Evolutionary conservation across 2,888 invertebrate genomes (phyloP).

Genomic region (Pyrrhia umbra): DNA sequence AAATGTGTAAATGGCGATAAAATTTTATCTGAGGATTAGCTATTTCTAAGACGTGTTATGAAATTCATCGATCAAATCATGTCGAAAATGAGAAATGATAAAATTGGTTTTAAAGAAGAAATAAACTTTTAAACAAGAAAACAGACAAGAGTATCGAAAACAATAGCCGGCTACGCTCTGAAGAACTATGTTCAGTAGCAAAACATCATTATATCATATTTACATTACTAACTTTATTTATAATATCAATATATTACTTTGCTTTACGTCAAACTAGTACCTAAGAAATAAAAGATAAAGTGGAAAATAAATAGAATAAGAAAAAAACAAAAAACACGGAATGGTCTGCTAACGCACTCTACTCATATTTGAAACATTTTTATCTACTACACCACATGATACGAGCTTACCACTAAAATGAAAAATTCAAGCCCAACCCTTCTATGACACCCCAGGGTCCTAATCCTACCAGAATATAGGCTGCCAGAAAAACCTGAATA

Average conservation of each 20-base stretch:
- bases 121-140: not conserved
- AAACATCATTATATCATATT: not conserved
- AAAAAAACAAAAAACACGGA: constrained; percentile 4
- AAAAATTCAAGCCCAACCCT: constrained; percentile 53
- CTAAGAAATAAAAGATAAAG: not conserved
- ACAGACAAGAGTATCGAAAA: not conserved
- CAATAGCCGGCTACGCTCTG: not conserved
- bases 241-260: too few relatives aligned
- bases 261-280: not conserved
- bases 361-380: constrained; percentile 34
- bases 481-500: constrained; percentile 49
- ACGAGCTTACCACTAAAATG: constrained; percentile 41
- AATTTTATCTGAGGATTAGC: constrained; percentile 29
- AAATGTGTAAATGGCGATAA: constrained; percentile 36
- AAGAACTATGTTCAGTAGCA: not conserved
- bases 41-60: constrained; percentile 19
- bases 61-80: constrained; percentile 37
- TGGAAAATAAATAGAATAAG: not conserved
- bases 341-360: not conserved
- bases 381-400: constrained; percentile 20
- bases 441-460: constrained; percentile 48
- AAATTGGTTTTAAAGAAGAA: constrained; percentile 5
- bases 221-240: too few relatives aligned
- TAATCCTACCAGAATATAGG: constrained; percentile 21
- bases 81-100: constrained; percentile 19